Conservation (phyloP, 2,113 vertebrate genomes). For the Pseudorectes ferrugineus region DNA sequence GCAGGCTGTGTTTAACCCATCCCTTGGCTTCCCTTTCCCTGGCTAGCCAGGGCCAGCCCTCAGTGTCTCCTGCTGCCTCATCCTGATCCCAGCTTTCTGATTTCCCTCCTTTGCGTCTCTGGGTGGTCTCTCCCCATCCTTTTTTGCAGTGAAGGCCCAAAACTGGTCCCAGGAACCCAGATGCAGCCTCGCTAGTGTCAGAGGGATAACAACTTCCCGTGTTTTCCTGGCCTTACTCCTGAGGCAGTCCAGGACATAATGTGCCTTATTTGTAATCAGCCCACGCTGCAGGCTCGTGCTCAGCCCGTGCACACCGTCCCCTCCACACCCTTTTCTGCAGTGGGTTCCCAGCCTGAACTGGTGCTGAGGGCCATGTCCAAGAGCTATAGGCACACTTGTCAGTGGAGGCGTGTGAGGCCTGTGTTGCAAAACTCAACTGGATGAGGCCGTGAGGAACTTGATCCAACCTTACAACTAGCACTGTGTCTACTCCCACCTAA, state of each 20-base stretch:
- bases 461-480: not conserved
- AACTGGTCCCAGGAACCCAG: not conserved
- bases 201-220: not conserved
- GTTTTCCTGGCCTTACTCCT: not conserved
- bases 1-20: not conserved
- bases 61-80: not conserved
- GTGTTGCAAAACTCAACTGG: not conserved
- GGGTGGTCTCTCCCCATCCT: not conserved
- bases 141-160: not conserved
- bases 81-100: not conserved
- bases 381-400: not conserved
- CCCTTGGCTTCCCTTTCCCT: not conserved
- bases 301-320: not conserved
- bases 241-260: not conserved
- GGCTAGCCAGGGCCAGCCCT: not conserved
- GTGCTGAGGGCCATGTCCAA: not conserved
- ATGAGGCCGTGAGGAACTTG: not conserved
- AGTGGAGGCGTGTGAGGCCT: not conserved
- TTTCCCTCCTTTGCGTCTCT: not conserved
- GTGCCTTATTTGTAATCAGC: not conserved
- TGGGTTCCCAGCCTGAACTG: not conserved
- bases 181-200: not conserved
- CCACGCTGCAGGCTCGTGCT: rapidly evolving
- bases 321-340: not conserved
- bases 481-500: not conserved